Conservation (phyloP, 2,797 vertebrate species). For the Oryzias sinensis region DNA sequence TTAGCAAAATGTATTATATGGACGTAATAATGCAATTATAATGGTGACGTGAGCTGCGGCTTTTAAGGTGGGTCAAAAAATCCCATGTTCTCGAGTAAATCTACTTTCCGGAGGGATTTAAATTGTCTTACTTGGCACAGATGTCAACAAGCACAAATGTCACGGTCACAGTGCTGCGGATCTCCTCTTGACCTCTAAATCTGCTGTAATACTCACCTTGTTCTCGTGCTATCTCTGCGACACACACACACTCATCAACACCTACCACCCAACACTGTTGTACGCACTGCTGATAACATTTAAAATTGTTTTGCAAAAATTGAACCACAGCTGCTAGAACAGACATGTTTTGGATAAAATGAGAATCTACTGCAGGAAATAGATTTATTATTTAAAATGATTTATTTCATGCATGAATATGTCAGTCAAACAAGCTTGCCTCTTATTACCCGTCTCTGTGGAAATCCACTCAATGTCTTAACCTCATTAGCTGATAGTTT, state of each 20-base stretch:
- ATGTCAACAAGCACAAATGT: conserved; percentile 19
- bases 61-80: conserved; percentile 33
- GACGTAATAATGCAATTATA: conserved; percentile 13
- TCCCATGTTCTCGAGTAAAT: conserved; percentile 34
- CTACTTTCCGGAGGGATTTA: conserved; percentile 50
- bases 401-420: neutral
- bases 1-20: neutral
- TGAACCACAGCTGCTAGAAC: no score
- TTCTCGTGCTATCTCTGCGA: conserved; percentile 8
- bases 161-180: neutral
- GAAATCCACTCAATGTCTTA: conserved; percentile 49
- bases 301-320: no score
- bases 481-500: conserved; percentile 50
- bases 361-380: no score
- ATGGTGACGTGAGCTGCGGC: conserved; percentile 18
- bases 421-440: conserved; percentile 14
- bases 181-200: conserved; percentile 31
- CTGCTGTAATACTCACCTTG: conserved; percentile 23
- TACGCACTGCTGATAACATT: no score
- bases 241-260: neutral
- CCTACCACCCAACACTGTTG: neutral
- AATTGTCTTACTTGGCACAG: conserved; percentile 25
- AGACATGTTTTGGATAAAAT: no score
- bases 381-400: no score
- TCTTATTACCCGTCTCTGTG: conserved; percentile 3